Evolutionary conservation across 2,113 vertebrate genomes (phyloP).

Genomic region (Cynocephalus volans): DNA sequence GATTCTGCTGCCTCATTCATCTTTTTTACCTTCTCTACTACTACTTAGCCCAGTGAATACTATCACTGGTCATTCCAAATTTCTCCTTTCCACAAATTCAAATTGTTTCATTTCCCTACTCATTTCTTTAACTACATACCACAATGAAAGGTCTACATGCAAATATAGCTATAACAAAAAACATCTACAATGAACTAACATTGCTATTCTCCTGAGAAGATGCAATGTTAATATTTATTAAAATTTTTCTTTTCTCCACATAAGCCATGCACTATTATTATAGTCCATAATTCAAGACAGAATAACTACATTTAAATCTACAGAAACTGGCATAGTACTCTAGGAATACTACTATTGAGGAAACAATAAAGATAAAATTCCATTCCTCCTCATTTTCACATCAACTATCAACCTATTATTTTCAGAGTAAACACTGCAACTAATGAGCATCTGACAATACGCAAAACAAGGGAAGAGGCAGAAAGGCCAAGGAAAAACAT

Average conservation of each 20-base stretch:
- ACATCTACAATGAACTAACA: constrained; percentile 10
- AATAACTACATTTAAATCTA: constrained; percentile 48
- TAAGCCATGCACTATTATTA: neutral
- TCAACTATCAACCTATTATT: constrained; percentile 44
- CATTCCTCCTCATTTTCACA: constrained; percentile 29
- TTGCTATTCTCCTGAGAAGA: neutral
- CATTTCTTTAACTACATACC: constrained; percentile 25
- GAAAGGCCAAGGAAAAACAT: neutral
- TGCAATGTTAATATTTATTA: constrained; percentile 15
- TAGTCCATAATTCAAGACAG: constrained; percentile 21
- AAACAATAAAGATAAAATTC: constrained; percentile 57
- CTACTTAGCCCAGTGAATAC: neutral
- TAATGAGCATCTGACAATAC: constrained; percentile 13
- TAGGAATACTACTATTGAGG: constrained; percentile 32
- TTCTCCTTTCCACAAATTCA: neutral
- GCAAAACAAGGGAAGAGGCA: neutral
- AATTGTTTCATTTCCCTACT: neutral
- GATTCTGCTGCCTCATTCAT: neutral
- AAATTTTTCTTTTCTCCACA: constrained; percentile 31
- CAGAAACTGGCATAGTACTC: neutral
- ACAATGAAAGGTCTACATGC: constrained; percentile 10
- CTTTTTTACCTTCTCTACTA: neutral
- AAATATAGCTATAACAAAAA: constrained; percentile 25
- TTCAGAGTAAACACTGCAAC: neutral
- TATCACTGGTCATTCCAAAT: neutral